phyloP scores from a whole-genome alignment of 2,888 invertebrate species.

The Andricus curvator region DNA sequence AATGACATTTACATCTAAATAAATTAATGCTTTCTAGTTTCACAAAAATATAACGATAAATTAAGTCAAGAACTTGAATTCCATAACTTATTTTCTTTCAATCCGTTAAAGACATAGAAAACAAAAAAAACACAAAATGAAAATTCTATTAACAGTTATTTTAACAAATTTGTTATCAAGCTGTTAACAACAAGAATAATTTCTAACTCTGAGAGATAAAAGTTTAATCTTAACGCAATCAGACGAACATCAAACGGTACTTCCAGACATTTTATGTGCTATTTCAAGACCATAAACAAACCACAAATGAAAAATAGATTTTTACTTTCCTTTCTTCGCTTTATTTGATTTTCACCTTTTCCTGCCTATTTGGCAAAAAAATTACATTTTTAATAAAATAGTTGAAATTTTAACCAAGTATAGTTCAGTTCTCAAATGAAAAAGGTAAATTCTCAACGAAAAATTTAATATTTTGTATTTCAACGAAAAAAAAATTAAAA shows the following conservation, averaged over 20 bases:
- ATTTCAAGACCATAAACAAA: constrained; percentile 14
- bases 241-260: not conserved
- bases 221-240: not conserved
- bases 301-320: not conserved
- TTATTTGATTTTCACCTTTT: not conserved
- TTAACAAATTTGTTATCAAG: not conserved
- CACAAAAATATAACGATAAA: too few relatives aligned
- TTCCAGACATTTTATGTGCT: constrained; percentile 10
- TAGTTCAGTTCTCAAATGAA: too few relatives aligned
- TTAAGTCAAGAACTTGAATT: too few relatives aligned
- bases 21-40: too few relatives aligned
- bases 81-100: too few relatives aligned
- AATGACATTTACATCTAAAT: too few relatives aligned
- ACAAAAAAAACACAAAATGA: too few relatives aligned
- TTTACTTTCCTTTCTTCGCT: not conserved
- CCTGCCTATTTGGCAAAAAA: too few relatives aligned
- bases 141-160: not conserved
- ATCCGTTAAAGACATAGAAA: too few relatives aligned
- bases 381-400: too few relatives aligned
- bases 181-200: not conserved
- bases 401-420: too few relatives aligned
- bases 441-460: not conserved
- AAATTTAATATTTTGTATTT: not conserved
- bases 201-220: not conserved
- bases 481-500: too few relatives aligned